Percentiles rank a stretch among this genome's conserved stretches.
Evolutionary conservation across 2,797 vertebrate genomes (phyloP).

Genomic region (Mormyrops attenuatus): DNA sequence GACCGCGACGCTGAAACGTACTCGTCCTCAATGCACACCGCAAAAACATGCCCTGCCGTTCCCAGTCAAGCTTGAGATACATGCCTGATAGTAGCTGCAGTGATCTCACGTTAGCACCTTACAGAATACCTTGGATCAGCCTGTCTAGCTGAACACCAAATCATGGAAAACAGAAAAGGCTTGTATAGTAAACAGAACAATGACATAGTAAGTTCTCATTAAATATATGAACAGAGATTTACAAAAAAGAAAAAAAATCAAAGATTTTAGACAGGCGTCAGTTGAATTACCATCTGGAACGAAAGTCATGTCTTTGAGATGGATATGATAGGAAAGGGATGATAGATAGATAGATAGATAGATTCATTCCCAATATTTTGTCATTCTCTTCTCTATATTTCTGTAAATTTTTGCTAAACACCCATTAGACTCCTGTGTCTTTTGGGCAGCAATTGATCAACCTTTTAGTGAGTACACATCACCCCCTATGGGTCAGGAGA

Average conservation of each 20-base stretch:
- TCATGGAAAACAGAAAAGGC: slow-evolving; percentile 19
- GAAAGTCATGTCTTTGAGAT: neutral
- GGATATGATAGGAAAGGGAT: neutral
- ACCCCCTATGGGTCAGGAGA: neutral
- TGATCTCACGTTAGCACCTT: slow-evolving; percentile 65
- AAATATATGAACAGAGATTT: slow-evolving; percentile 13
- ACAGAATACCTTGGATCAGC: slow-evolving; percentile 21
- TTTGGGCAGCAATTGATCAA: neutral
- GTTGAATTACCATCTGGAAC: neutral
- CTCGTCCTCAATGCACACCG: slow-evolving; percentile 47
- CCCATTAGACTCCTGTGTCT: neutral
- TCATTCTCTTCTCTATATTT: neutral
- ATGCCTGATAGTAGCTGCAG: slow-evolving; percentile 60
- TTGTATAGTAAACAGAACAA: slow-evolving; percentile 10
- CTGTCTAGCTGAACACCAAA: neutral
- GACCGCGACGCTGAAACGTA: slow-evolving; percentile 41
- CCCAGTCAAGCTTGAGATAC: slow-evolving; percentile 39
- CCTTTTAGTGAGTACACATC: neutral
- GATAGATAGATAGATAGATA: neutral
- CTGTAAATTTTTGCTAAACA: neutral
- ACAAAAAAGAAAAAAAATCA: slow-evolving; percentile 27
- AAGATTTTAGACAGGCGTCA: slow-evolving; percentile 16
- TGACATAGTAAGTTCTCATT: neutral
- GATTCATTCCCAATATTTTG: neutral
- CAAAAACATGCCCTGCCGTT: slow-evolving; percentile 30